Conservation (phyloP, 2,888 invertebrate genomes). For the Saturnia pavonia region DNA sequence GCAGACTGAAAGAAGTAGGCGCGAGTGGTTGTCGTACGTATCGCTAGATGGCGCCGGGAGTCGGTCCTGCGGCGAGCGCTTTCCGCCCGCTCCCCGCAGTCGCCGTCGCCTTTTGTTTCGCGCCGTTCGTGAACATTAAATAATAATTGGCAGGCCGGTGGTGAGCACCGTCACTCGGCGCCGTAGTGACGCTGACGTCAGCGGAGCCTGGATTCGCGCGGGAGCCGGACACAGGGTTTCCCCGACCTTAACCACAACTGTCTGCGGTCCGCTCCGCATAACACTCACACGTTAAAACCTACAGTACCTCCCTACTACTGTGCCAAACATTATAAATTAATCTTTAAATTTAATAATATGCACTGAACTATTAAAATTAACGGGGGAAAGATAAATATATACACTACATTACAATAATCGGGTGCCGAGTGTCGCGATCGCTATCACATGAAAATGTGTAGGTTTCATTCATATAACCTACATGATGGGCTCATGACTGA, state of each 20-base stretch:
- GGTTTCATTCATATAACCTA: slow-evolving; percentile 76
- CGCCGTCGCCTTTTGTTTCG: slow-evolving; percentile 73
- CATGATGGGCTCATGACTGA: slow-evolving; percentile 61
- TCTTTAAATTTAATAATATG: slow-evolving; percentile 14
- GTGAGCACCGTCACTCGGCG: slow-evolving; percentile 70
- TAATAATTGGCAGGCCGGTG: slow-evolving; percentile 77
- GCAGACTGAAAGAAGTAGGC: slow-evolving; percentile 74
- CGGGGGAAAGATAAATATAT: slow-evolving; percentile 14
- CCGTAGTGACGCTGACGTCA: slow-evolving; percentile 79
- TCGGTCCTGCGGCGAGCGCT: slow-evolving; percentile 80
- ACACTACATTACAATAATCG: slow-evolving; percentile 24
- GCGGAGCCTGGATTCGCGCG: slow-evolving; percentile 71
- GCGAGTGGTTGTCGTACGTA: slow-evolving; percentile 74
- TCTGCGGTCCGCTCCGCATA: slow-evolving; percentile 65
- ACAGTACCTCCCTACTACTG: slow-evolving; percentile 66
- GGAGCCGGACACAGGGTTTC: slow-evolving; percentile 70
- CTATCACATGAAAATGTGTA: slow-evolving; percentile 62
- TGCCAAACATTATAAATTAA: slow-evolving; percentile 56
- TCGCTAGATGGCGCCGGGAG: slow-evolving; percentile 77
- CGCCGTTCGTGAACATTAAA: slow-evolving; percentile 75
- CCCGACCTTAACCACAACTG: slow-evolving; percentile 76
- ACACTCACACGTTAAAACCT: slow-evolving; percentile 67
- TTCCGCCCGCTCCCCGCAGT: slow-evolving; percentile 74
- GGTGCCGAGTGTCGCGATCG: slow-evolving; percentile 42
- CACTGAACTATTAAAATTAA: not conserved